Percentiles rank a stretch among this genome's conserved stretches.
These are phyloP conservation scores for Tenualosa thibaudeaui DNA, from an alignment of 2,797 vertebrate species.

Conservation along the genomic window DNA sequence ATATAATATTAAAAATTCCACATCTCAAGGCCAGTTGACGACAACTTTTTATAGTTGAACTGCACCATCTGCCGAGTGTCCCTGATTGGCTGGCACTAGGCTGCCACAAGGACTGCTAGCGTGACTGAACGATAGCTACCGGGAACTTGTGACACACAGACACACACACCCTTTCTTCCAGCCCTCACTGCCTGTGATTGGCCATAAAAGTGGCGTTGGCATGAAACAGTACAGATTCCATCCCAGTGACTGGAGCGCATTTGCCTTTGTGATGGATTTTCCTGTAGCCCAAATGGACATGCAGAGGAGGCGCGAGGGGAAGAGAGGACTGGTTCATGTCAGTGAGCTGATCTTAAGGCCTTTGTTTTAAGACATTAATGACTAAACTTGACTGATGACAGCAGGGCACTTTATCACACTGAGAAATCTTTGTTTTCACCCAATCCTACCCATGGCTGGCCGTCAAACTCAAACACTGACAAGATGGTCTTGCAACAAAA, in stretches of 20 bases:
- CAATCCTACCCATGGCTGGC: not conserved
- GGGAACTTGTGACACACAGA: not conserved
- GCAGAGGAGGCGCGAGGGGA: not conserved
- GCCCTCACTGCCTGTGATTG: not conserved
- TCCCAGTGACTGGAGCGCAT: not conserved
- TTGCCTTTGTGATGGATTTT: not conserved
- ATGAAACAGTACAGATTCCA: slow-evolving; percentile 4
- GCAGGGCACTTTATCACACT: not conserved
- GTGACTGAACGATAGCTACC: not conserved
- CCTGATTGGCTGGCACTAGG: not conserved
- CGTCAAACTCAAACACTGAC: not conserved
- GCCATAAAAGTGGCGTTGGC: not conserved
- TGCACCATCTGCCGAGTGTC: not conserved
- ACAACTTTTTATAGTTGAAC: not conserved
- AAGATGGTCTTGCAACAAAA: not conserved
- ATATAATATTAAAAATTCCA: not conserved
- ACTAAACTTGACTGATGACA: not conserved
- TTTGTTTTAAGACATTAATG: not conserved
- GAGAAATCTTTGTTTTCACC: not conserved
- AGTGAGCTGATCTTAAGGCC: not conserved
- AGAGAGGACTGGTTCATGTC: not conserved
- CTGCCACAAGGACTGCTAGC: not conserved
- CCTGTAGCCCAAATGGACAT: not conserved
- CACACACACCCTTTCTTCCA: not conserved
- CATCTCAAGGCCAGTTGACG: not conserved